Evolutionary conservation across 2,113 vertebrate species (phyloP).

Genomic region (Gambusia holbrooki): DNA sequence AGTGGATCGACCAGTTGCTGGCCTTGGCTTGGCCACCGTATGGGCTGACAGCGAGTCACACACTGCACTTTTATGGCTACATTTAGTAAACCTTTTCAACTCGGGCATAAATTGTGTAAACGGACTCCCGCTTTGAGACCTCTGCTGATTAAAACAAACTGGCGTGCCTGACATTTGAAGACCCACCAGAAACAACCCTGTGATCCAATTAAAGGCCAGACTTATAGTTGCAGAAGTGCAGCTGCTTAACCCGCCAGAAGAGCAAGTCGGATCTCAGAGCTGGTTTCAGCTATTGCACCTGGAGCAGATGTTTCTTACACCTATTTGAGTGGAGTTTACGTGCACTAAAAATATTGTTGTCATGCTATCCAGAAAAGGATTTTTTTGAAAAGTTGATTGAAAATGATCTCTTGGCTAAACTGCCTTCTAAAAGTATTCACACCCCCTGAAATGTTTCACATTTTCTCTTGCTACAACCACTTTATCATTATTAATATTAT

Average conservation of each 20-base stretch:
- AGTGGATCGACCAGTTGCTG: slow-evolving; percentile 68
- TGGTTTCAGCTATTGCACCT: slow-evolving; percentile 42
- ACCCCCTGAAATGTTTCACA: background rate
- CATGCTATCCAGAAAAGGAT: too few relatives aligned
- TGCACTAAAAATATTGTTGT: background rate
- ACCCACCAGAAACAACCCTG: slow-evolving; percentile 70
- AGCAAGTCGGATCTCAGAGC: slow-evolving; percentile 22
- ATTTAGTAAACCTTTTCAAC: slow-evolving; percentile 61
- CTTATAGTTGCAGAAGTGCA: slow-evolving; percentile 50
- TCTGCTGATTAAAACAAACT: slow-evolving; percentile 76
- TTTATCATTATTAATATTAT: too few relatives aligned
- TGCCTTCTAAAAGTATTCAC: background rate
- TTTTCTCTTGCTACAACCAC: background rate
- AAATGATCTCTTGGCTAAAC: background rate
- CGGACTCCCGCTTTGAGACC: slow-evolving; percentile 67
- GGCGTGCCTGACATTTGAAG: slow-evolving; percentile 64
- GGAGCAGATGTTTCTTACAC: slow-evolving; percentile 42
- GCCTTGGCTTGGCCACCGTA: slow-evolving; percentile 67
- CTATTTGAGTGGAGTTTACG: slow-evolving; percentile 21
- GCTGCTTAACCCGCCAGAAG: slow-evolving; percentile 23
- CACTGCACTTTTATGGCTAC: slow-evolving; percentile 57
- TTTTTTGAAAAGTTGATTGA: too few relatives aligned
- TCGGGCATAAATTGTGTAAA: slow-evolving; percentile 71
- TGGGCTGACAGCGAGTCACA: slow-evolving; percentile 62
- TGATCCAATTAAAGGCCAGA: slow-evolving; percentile 72